Evolutionary conservation across 2,113 vertebrate species (phyloP).

Genomic region (Dipodomys ordii): DNA sequence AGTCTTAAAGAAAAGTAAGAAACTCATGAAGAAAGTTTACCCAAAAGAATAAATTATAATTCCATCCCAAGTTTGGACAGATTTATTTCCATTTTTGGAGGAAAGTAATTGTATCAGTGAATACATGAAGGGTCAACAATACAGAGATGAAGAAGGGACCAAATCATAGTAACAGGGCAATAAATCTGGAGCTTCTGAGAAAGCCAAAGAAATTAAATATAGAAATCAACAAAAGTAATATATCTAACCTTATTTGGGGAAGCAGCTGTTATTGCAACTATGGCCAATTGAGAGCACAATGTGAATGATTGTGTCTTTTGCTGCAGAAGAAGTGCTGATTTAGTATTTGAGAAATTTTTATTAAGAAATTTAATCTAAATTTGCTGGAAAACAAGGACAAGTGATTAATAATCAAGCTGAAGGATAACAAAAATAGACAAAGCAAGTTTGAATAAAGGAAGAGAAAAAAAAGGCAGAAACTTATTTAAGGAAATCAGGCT

Average conservation of each 20-base stretch:
- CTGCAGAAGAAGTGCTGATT: slow-evolving; percentile 64
- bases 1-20: slow-evolving; percentile 43
- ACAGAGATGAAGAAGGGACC: slow-evolving; percentile 59
- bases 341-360: slow-evolving; percentile 70
- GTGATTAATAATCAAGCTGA: slow-evolving; percentile 75
- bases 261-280: slow-evolving; percentile 17
- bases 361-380: slow-evolving; percentile 76
- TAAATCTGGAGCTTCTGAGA: slow-evolving; percentile 52
- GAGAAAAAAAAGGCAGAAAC: slow-evolving; percentile 69
- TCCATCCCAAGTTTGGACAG: slow-evolving; percentile 59
- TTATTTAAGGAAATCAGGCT: slow-evolving; percentile 65
- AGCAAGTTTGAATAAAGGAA: slow-evolving; percentile 66
- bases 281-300: neutral
- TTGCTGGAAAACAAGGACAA: slow-evolving; percentile 67
- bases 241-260: slow-evolving; percentile 41
- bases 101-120: slow-evolving; percentile 69
- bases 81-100: slow-evolving; percentile 71
- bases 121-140: slow-evolving; percentile 63
- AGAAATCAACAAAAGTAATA: slow-evolving; percentile 59
- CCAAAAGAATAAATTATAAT: slow-evolving; percentile 60
- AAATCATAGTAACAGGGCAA: slow-evolving; percentile 62
- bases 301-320: slow-evolving; percentile 45
- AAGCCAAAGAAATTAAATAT: slow-evolving; percentile 36
- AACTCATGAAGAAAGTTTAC: slow-evolving; percentile 55
- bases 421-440: slow-evolving; percentile 49